phyloP scores from a whole-genome alignment of 2,797 vertebrate genomes.

The Lepilemur ruficaudatus region DNA sequence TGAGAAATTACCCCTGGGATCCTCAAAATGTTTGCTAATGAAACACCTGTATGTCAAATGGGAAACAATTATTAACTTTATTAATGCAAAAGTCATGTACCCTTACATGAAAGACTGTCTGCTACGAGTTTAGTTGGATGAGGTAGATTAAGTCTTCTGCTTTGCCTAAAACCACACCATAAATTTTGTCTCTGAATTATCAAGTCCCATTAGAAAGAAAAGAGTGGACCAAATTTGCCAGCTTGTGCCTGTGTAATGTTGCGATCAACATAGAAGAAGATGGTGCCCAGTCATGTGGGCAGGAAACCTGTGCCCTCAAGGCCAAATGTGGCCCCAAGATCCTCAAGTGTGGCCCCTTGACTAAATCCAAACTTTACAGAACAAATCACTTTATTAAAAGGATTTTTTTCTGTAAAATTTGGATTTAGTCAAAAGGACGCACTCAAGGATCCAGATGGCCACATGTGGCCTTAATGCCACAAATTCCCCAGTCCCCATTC shows the following conservation, averaged over 20 bases:
- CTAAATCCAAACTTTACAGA: neutral
- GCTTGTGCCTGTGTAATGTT: neutral
- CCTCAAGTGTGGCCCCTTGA: neutral
- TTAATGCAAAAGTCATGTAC: neutral
- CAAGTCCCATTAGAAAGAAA: neutral
- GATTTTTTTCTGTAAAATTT: neutral
- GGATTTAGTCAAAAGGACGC: neutral
- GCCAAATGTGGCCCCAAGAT: neutral
- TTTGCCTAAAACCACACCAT: neutral
- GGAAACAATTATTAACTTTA: neutral
- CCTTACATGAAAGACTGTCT: neutral
- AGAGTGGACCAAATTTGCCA: neutral
- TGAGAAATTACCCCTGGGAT: neutral
- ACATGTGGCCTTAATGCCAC: neutral
- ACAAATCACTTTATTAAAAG: neutral
- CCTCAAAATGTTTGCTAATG: neutral
- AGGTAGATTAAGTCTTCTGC: neutral
- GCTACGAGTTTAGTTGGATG: neutral
- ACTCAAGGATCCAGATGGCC: neutral
- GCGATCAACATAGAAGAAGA: neutral
- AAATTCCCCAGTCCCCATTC: neutral
- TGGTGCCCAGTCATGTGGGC: neutral
- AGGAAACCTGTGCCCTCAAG: neutral
- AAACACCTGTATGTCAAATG: neutral
- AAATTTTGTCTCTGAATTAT: neutral